Evolutionary conservation across 2,888 invertebrate species (phyloP).

Genomic region (Sabatieria punctata): DNA sequence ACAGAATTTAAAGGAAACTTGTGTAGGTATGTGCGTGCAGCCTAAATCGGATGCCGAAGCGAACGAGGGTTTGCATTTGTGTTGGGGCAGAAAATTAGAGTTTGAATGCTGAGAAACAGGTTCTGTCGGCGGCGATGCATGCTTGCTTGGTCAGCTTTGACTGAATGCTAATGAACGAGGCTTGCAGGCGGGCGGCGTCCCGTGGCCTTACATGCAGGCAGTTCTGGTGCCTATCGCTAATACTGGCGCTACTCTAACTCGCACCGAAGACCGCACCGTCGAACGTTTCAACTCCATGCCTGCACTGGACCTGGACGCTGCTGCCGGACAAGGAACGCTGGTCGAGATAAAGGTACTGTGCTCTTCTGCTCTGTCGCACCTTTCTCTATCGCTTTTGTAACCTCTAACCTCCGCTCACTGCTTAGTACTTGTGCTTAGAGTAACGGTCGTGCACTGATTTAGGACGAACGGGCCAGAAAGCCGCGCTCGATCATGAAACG

Average conservation of each 20-base stretch:
- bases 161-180: too few relatives aligned
- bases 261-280: not conserved
- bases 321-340: constrained; percentile 9
- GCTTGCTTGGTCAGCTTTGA: too few relatives aligned
- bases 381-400: not conserved
- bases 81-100: too few relatives aligned
- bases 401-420: not conserved
- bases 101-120: too few relatives aligned
- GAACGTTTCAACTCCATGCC: constrained; percentile 12
- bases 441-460: not conserved
- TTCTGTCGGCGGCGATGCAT: too few relatives aligned
- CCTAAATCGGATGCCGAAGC: too few relatives aligned
- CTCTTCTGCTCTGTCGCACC: not conserved
- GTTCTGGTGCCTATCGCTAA: constrained; percentile 11
- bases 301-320: constrained; percentile 8
- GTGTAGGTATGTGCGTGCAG: too few relatives aligned
- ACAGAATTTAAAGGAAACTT: too few relatives aligned
- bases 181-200: too few relatives aligned
- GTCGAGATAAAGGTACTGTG: constrained; percentile 12
- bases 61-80: too few relatives aligned
- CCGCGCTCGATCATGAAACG: constrained; percentile 25
- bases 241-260: constrained; percentile 4
- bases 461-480: constrained; percentile 18
- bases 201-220: too few relatives aligned
- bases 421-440: not conserved